phyloP scores from a whole-genome alignment of 1,140 invertebrate species.

The Episyrphus balteatus region DNA sequence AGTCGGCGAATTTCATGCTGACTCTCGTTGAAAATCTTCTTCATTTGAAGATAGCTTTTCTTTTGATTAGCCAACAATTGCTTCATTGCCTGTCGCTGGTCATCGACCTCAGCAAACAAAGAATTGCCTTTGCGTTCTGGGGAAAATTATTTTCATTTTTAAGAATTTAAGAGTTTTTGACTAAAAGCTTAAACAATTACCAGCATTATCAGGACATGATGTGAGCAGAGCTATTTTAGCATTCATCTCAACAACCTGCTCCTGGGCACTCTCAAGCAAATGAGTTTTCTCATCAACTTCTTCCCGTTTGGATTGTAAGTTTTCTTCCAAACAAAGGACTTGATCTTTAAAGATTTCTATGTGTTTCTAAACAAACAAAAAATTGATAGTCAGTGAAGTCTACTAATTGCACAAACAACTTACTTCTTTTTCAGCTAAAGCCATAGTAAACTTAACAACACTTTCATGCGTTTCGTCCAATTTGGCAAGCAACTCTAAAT shows the following conservation, averaged over 20 bases:
- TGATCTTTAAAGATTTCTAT: conserved; percentile 28
- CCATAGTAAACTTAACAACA: conserved; percentile 15
- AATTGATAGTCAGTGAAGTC: neutral
- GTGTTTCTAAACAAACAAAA: conserved; percentile 11
- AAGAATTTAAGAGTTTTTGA: neutral
- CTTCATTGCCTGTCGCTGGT: conserved; percentile 37
- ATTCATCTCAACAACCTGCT: conserved; percentile 28
- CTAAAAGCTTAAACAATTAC: conserved; percentile 7
- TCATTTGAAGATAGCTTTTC: conserved; percentile 36
- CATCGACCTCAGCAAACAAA: conserved; percentile 43
- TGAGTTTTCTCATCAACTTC: conserved; percentile 30
- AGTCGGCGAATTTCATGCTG: conserved; percentile 36
- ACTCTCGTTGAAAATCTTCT: conserved; percentile 32
- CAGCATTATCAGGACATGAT: conserved; percentile 17
- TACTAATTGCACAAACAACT: neutral
- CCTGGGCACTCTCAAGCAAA: conserved; percentile 27
- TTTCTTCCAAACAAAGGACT: conserved; percentile 27
- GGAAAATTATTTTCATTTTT: neutral
- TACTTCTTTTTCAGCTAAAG: conserved; percentile 27
- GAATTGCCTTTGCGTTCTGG: conserved; percentile 40
- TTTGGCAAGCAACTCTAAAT: conserved; percentile 25
- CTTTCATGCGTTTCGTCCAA: conserved; percentile 21
- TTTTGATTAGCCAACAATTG: conserved; percentile 35
- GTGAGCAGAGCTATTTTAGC: conserved; percentile 22
- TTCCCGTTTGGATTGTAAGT: conserved; percentile 21